phyloP scores from a whole-genome alignment of 2,113 vertebrate genomes.

The Zeus faber region DNA sequence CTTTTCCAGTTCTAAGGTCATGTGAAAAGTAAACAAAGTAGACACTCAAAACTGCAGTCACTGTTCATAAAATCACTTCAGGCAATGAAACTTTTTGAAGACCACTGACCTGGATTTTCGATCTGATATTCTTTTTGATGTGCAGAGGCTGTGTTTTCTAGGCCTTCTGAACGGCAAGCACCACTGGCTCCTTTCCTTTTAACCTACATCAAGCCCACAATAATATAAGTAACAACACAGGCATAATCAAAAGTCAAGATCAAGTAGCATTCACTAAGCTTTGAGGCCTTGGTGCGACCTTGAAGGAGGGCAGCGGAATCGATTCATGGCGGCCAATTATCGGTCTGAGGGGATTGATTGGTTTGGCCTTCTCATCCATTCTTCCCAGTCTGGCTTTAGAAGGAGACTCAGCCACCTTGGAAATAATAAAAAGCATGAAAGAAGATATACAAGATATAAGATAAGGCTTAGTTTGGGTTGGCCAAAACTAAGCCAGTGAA shows the following conservation, averaged over 20 bases:
- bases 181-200: constrained; percentile 85
- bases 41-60: too few relatives aligned
- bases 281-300: constrained; percentile 74
- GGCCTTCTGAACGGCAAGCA: constrained; percentile 71
- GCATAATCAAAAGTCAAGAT: too few relatives aligned
- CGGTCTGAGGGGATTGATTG: constrained; percentile 74
- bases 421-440: constrained; percentile 1
- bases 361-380: constrained; percentile 78
- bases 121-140: constrained; percentile 76
- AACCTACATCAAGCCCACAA: constrained; percentile 75
- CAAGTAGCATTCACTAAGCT: too few relatives aligned
- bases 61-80: not conserved
- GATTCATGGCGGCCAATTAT: constrained; percentile 78
- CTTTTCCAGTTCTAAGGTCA: constrained; percentile 67
- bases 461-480: too few relatives aligned
- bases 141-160: constrained; percentile 72
- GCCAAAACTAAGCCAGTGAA: too few relatives aligned
- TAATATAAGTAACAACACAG: too few relatives aligned
- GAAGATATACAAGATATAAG: too few relatives aligned
- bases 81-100: not conserved
- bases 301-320: constrained; percentile 91
- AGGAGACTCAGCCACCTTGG: constrained; percentile 78
- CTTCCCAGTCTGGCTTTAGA: constrained; percentile 79
- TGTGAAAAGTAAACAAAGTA: not conserved
- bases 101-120: constrained; percentile 29